Evolutionary conservation across 35 echinoderm and acorn worm genomes (phyloP).

Genomic region (Anneissia japonica): DNA sequence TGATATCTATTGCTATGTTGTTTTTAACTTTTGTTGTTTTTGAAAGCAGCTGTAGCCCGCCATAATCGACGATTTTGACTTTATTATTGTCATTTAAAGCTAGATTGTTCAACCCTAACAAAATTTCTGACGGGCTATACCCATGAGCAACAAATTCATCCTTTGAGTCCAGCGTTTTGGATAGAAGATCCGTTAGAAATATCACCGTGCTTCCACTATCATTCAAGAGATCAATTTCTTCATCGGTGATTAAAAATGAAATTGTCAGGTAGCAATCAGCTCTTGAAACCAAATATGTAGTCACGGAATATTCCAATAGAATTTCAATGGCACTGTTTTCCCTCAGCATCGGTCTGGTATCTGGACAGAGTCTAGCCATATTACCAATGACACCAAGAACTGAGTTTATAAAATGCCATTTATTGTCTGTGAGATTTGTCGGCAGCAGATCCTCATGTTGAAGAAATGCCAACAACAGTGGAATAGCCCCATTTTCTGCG

Average conservation of each 20-base stretch:
- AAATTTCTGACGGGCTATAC: constrained; percentile 59
- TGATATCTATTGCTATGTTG: constrained; percentile 7
- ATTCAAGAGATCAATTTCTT: constrained; percentile 54
- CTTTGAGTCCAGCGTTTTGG: constrained; percentile 43
- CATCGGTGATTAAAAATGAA: constrained; percentile 59
- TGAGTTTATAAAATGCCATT: constrained; percentile 51
- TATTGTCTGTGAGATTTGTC: constrained; percentile 46
- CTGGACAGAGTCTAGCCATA: constrained; percentile 24
- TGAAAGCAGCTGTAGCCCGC: constrained; percentile 32
- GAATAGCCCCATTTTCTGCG: constrained; percentile 25
- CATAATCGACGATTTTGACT: constrained; percentile 63
- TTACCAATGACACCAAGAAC: constrained; percentile 67
- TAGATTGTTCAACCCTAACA: constrained; percentile 75
- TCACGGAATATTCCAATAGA: constrained; percentile 17
- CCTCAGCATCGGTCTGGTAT: constrained; percentile 30
- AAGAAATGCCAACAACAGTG: constrained; percentile 43
- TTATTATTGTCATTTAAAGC: constrained; percentile 84
- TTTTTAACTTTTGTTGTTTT: constrained; percentile 39
- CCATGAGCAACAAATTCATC: constrained; percentile 66
- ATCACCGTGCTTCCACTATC: constrained; percentile 41
- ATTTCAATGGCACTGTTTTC: constrained; percentile 24
- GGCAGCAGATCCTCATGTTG: constrained; percentile 40
- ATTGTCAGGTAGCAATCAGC: constrained; percentile 51
- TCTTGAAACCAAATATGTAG: constrained; percentile 43
- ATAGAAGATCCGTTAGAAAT: constrained; percentile 56